Evolutionary conservation across 2,888 invertebrate species (phyloP).

Genomic region (Schizaphis graminum): DNA sequence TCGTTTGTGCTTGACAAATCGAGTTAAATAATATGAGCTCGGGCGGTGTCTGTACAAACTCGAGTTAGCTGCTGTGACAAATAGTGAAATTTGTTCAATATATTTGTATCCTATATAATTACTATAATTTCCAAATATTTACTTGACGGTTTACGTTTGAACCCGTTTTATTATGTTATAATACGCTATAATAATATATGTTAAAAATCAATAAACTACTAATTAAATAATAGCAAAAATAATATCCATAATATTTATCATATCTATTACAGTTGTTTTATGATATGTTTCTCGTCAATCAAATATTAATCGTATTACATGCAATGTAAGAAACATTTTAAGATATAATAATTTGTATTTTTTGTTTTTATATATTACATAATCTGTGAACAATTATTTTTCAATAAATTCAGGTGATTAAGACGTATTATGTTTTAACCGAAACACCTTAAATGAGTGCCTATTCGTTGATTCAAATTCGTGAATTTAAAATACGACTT

Average conservation of each 20-base stretch:
- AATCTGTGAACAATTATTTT: background rate
- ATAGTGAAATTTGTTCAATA: background rate
- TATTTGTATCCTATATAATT: background rate
- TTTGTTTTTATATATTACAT: background rate
- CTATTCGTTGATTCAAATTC: background rate
- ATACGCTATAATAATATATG: background rate
- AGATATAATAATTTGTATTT: background rate
- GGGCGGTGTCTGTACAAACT: background rate
- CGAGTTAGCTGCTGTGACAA: background rate
- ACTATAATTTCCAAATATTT: too few relatives aligned
- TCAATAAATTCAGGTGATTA: background rate
- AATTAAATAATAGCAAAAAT: background rate
- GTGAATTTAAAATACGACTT: background rate
- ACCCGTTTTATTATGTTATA: background rate
- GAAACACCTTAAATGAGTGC: background rate
- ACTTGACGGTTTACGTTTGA: background rate
- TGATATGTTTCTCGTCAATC: background rate
- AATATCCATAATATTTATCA: too few relatives aligned
- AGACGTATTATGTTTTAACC: background rate
- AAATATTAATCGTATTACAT: background rate
- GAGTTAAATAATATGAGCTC: background rate
- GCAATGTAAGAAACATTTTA: background rate
- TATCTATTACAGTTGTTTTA: background rate
- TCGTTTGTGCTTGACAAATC: background rate
- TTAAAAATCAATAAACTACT: background rate